Evolutionary conservation across 2,113 vertebrate species (phyloP).

Genomic region (Cricetomys ansorgei): DNA sequence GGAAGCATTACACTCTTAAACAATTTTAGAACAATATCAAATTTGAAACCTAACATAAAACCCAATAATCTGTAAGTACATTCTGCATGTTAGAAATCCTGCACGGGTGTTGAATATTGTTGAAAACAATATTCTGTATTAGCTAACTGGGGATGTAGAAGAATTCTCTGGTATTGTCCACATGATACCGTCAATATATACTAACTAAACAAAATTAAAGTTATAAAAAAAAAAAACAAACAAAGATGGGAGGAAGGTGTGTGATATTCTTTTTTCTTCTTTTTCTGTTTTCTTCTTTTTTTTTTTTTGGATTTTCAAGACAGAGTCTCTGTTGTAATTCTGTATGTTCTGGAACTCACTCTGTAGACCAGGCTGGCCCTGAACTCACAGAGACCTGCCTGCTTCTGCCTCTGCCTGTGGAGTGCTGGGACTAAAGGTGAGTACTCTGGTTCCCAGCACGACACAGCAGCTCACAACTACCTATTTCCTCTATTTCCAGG

Average conservation of each 20-base stretch:
- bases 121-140: conserved; percentile 12
- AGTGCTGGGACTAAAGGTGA: background rate
- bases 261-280: no score
- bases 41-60: conserved; percentile 42
- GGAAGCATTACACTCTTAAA: conserved; percentile 45
- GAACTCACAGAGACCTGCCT: background rate
- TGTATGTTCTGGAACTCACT: background rate
- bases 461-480: background rate
- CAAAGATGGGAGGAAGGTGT: background rate
- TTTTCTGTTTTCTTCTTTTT: background rate
- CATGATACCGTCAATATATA: background rate
- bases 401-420: background rate
- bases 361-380: background rate
- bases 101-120: no score
- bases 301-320: background rate
- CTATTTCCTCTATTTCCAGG: background rate
- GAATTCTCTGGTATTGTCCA: background rate
- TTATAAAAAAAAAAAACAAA: conserved; percentile 8
- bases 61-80: conserved; percentile 11
- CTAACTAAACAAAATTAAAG: conserved; percentile 26
- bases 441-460: background rate
- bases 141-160: background rate
- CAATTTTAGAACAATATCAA: conserved; percentile 65
- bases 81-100: conserved; percentile 32
- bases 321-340: background rate